These are phyloP conservation scores for Phengaris arion DNA, from an alignment of 2,888 invertebrate genomes.

Conservation along the genomic window DNA sequence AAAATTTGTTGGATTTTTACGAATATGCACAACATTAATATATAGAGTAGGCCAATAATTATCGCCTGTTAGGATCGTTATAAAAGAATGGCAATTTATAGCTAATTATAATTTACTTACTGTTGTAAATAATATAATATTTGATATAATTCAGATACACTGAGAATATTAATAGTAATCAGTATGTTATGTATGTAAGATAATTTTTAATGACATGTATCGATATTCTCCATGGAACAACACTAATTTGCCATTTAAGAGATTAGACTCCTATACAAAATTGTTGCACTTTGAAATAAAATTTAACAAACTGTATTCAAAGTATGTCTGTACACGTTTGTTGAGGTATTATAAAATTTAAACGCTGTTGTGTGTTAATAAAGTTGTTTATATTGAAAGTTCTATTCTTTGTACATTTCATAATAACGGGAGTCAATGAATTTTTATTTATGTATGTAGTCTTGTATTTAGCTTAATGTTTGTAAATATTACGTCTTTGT, in stretches of 20 bases:
- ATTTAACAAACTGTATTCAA: neutral
- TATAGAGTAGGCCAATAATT: constrained; percentile 47
- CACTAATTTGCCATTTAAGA: constrained; percentile 20
- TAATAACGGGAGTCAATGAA: constrained; percentile 72
- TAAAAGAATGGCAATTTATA: constrained; percentile 53
- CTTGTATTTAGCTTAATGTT: constrained; percentile 73
- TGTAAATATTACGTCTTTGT: constrained; percentile 78
- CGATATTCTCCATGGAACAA: constrained; percentile 15
- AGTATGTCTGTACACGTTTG: constrained; percentile 12
- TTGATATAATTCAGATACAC: constrained; percentile 32
- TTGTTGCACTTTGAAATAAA: constrained; percentile 1
- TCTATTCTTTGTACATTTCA: constrained; percentile 60
- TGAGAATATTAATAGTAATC: constrained; percentile 48
- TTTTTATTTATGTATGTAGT: constrained; percentile 75
- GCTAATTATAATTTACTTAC: constrained; percentile 52
- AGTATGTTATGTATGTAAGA: constrained; percentile 50
- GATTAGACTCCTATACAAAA: neutral
- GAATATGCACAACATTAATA: constrained; percentile 54
- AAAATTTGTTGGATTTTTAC: constrained; percentile 61
- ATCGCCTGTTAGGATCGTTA: constrained; percentile 48
- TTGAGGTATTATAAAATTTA: constrained; percentile 30
- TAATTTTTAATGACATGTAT: constrained; percentile 18
- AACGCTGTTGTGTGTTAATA: constrained; percentile 28
- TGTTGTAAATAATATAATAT: constrained; percentile 63
- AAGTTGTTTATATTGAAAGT: constrained; percentile 23